Base-by-base conservation (phyloP, 2,888 invertebrate genomes). In the Chymomyza amoena region DNA sequence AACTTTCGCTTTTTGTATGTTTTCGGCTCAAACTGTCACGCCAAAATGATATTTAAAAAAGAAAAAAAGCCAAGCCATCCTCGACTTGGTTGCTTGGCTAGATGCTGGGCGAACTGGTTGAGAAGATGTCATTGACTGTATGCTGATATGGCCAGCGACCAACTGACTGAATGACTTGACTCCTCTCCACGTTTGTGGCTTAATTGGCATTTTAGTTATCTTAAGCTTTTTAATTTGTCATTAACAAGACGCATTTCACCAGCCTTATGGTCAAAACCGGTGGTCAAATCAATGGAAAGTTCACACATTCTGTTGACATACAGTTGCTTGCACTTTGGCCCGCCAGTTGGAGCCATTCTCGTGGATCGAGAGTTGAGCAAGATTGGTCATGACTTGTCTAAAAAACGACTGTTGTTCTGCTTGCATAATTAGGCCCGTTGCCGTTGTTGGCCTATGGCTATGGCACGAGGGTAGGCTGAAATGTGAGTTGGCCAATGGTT, bases 1-100 rank as follows among this genome's bases (percentile, higher is more conserved):
- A 81, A 81, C 81, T 81, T 81, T 81, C 81, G 84, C 84, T 81
- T 81, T 83, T 77, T 68, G 68, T 74, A 56, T 62, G 56, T 65
- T 54, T 64, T 69, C 69, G 70, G 68, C 70, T 71, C 64, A 68
- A 57, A 71, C 54, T 73, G 77, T 73, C 79, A 72, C 77, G 72
- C 75, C 75, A 77, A 75, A 70, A 75, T 56, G 69, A 62, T 76
- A 76, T 84, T 82, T 78, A 84, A 72, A 78, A 77, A 18, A 56
- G 4, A 56, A 16, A 2, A 56, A 20, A 56, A 56, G n/a, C n/a
- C n/a, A 57, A 57, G 20, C 28, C 57, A 57, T 28, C 57, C 20
- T 57, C 57, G 28, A 25, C 57, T 25, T 57, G 15, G 20, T 54
- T 57, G 39, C 4, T 45, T 10, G 39, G 13, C 39, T 7, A 45